Conservation (phyloP, 2,888 invertebrate genomes). For the Rhyacophila evoluta region DNA sequence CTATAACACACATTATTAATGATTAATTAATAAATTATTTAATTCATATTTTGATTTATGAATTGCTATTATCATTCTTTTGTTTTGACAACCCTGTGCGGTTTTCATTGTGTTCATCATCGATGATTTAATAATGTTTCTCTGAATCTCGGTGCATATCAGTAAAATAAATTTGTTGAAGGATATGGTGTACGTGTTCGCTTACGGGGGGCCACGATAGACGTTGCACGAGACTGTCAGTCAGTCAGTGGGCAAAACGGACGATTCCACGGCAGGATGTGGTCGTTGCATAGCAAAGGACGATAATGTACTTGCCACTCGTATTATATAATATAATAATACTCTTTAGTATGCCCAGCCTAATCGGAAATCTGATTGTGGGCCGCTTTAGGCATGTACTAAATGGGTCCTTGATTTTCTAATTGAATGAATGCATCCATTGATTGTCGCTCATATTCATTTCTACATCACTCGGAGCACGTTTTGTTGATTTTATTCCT, state of each 20-base stretch:
- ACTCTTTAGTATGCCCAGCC: too few species aligned
- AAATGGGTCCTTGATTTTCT: neutral
- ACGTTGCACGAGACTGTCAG: neutral
- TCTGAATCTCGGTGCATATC: slow-evolving; percentile 6
- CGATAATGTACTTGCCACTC: neutral
- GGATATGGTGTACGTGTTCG: neutral
- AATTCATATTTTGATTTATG: too few species aligned
- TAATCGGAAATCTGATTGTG: neutral
- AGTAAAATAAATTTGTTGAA: neutral
- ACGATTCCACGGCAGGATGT: neutral
- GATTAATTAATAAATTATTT: too few species aligned
- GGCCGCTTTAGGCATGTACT: neutral
- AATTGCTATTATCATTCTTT: too few species aligned
- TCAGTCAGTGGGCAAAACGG: neutral
- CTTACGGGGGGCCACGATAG: neutral
- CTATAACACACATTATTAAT: too few species aligned
- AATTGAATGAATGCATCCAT: neutral
- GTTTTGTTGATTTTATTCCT: too few species aligned
- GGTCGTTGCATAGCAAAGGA: neutral
- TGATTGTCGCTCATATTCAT: neutral
- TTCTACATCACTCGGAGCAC: too few species aligned
- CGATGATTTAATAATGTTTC: slow-evolving; percentile 14
- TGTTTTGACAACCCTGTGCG: neutral
- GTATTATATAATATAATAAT: neutral
- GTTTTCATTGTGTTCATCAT: neutral